Evolutionary conservation across 2,797 vertebrate genomes (phyloP), one percentile per base, ranked within the genome.

Genomic region (Gymnoscopelus braueri): DNA sequence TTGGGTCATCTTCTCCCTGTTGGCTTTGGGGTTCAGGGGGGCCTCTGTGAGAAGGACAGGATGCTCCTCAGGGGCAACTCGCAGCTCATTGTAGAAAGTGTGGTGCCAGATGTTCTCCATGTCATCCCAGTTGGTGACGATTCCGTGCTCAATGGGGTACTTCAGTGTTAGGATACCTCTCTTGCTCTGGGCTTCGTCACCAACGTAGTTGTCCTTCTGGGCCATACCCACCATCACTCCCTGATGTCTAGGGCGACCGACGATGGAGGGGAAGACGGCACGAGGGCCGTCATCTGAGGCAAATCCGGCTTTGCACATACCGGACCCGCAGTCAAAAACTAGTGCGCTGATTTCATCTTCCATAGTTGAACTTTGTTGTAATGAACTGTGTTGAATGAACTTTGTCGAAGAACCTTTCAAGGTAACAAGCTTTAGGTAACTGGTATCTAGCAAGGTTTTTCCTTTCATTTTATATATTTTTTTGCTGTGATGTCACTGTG

Each of bases 1-100:
- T 97, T 99, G 98, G 87, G 98, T 99, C 98, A 99, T 99, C 94
- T 99, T 99, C 91, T 99, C 97, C 89, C 97, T 96, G 95, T 99
- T 99, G 93, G 97, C 97, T 94, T 99, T 99, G 84, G 97, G 97
- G 91, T 99, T 99, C 90, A 99, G 95, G 84, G 98, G 98, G 67
- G 97, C 97, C 92, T 99, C 97, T 63, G 98, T 99, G 80, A 99
- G 96, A 92, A 99, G 93, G 92, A 99, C 96, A 0, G 98, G 97
- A 92, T 99, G 98, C 93, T 99, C 98, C 92, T 99, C 96, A 2
- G 98, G 98, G 79, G 96, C 96, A 85, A 98, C 97, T 92, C 96
- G 94, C 93, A 99, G 93, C 94, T 99, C 96, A 0, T 99, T 98
- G 95, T 98, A 98, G 87, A 99, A 99, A 68, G 97, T 98, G 89